These are phyloP conservation scores for Drosophila neonasuta DNA, from an alignment of 2,888 invertebrate genomes.

Conservation along the genomic window DNA sequence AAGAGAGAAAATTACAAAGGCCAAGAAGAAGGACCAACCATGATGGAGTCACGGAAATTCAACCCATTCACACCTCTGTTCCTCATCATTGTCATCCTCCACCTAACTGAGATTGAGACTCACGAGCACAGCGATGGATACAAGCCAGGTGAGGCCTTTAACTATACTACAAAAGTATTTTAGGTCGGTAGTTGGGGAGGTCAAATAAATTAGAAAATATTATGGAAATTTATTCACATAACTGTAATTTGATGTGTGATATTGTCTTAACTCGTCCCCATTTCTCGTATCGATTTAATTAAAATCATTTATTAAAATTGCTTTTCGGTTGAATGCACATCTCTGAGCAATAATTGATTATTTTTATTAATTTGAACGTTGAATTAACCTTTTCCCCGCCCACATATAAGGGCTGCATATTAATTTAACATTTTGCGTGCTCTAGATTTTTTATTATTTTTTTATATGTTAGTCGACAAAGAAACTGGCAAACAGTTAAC, in stretches of 20 bases:
- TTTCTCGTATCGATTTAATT: constrained; percentile 13
- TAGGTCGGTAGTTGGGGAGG: background rate
- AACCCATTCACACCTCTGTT: constrained; percentile 57
- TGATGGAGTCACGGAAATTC: constrained; percentile 50
- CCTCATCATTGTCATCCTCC: constrained; percentile 65
- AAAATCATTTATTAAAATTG: constrained; percentile 37
- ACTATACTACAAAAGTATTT: background rate
- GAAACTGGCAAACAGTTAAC: constrained; percentile 28
- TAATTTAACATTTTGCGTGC: background rate
- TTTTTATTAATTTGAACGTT: constrained; percentile 12
- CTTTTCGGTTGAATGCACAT: constrained; percentile 1
- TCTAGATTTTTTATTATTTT: constrained; percentile 1
- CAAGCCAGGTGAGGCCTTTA: constrained; percentile 80
- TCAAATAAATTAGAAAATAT: background rate
- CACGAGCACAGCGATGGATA: constrained; percentile 82
- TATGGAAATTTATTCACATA: background rate
- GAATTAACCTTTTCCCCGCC: constrained; percentile 1
- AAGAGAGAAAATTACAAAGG: constrained; percentile 19
- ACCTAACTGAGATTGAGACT: constrained; percentile 59
- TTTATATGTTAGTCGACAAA: constrained; percentile 1
- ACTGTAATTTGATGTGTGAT: background rate
- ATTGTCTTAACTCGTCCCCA: background rate
- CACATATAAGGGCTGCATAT: background rate
- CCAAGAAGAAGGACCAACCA: constrained; percentile 33
- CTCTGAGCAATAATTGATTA: background rate